Evolutionary conservation across 2,797 vertebrate species (phyloP).

Genomic region (Oreochromis grahami): DNA sequence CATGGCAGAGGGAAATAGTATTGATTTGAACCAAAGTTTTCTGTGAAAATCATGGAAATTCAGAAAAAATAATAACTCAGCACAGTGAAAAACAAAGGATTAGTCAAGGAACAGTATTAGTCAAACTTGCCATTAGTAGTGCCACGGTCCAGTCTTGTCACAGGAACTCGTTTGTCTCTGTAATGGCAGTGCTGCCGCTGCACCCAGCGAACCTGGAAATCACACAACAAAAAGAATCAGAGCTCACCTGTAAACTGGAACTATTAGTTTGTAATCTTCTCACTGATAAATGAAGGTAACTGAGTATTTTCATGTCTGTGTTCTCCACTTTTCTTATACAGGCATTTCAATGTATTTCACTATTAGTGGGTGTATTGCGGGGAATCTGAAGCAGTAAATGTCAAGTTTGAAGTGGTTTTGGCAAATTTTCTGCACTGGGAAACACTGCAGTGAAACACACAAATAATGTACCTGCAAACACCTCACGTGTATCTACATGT

Average conservation of each 20-base stretch:
- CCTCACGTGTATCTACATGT: neutral
- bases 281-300: neutral
- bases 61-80: neutral
- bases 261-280: neutral
- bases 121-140: slow-evolving; percentile 15
- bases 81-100: neutral
- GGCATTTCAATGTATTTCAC: neutral
- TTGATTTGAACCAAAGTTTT: neutral
- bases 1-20: neutral
- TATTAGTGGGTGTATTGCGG: neutral
- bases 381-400: neutral
- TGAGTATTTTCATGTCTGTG: neutral
- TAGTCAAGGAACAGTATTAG: neutral
- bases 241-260: neutral
- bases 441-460: neutral
- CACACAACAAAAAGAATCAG: neutral
- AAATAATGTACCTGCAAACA: neutral
- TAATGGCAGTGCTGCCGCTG: slow-evolving; percentile 37
- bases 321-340: neutral
- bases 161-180: slow-evolving; percentile 37
- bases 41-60: neutral
- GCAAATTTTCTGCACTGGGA: neutral
- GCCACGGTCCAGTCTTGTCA: neutral
- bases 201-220: slow-evolving; percentile 48
- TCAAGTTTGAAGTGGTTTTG: neutral